Base-by-base conservation (phyloP, 2,113 vertebrate species). In the Hippocampus comes region DNA sequence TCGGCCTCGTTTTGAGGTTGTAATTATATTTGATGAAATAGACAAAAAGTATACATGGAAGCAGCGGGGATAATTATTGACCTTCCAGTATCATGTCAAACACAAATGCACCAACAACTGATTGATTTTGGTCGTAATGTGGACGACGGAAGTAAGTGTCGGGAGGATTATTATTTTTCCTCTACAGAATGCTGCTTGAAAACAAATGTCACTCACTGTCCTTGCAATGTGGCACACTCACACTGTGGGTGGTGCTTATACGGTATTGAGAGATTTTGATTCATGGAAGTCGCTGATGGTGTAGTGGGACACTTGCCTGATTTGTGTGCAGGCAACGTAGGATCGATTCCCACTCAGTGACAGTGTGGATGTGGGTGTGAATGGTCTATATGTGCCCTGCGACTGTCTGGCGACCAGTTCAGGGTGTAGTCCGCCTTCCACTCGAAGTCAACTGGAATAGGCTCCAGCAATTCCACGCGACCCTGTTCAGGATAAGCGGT, bases 11-110 rank as follows among this genome's bases (percentile, higher is more conserved):
- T 84, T 80, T 83, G 80, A 77, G 69, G 43, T 63, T 63, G 70
- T 85, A 81, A 89, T 89, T 89, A 85, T 72, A 69, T 78, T 82
- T 86, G 87, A 91, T 87, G 86, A 79, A 78, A 75, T 64, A 43
- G 48, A 51, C 17, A 20, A 63, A 84, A 82, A 73, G 41, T 55
- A 63, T 68, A 71, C 76, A 77, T 30, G 43, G 79, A 71, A 79
- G 70, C 73, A 63, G 68, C 63, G 18, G n/a, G 42, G 72, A 85
- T 89, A 86, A 89, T 90, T 86, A 84, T 34, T 75, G 57, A 56
- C 84, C 70, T 82, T 74, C 53, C 38, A 0, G 2, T 68, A 23
- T 63, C 78, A 82, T 87, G 48, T n/a, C 73, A 38, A 84, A 82
- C 74, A 87, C 67, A 77, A 82, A 84, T 70, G 66, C 65, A 76